Base-by-base conservation (phyloP, 2,113 vertebrate species). In the Calidris pugnax region DNA sequence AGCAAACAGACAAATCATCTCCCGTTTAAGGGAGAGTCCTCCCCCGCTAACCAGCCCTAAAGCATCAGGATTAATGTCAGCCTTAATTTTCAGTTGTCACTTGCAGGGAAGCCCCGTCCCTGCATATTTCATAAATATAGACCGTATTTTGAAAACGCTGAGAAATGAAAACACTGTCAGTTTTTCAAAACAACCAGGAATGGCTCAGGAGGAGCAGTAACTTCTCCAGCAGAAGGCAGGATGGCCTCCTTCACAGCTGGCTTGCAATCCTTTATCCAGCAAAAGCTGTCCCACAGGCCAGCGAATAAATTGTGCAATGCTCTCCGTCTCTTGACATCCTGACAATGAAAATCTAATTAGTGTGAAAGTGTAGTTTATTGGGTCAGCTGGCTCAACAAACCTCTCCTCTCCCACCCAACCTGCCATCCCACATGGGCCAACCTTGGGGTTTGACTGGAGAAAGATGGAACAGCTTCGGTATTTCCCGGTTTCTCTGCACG, bases 171-270 rank as follows among this genome's bases (percentile, higher is more conserved):
- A 76, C 51, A 37, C 21, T 45, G 66, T 75, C 37, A 6, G 11
- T 18, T 76, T 76, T 67, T 89, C 82, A 69, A 62, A 90, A 32
- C 75, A 50, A 12, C 41, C 50, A n/a, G 50, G 33, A 72, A 85
- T 13, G 75, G 77, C 55, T 94, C 79, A 80, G 51, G 81, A 95
- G 45, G 72, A 91, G 72, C 85, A 77, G 78, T 95, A 90, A 91
- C 32, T 90, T 85, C 75, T 93, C 71, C 60, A 62, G 79, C 82
- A 86, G 63, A 80, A 94, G 90, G 90, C 82, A 71, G 78, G 90
- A 90, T 45, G 55, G 43, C 78, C 55, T 91, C 84, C 91, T 90
- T 73, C 90, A 82, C 96, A 91, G 71, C 91, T 94, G 93, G 20
- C 78, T 55, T 35, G 53, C 63, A 20, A 26, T 85, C 53, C 0